Conservation (phyloP, 2,888 invertebrate species). For the Xestia rhomboidea region DNA sequence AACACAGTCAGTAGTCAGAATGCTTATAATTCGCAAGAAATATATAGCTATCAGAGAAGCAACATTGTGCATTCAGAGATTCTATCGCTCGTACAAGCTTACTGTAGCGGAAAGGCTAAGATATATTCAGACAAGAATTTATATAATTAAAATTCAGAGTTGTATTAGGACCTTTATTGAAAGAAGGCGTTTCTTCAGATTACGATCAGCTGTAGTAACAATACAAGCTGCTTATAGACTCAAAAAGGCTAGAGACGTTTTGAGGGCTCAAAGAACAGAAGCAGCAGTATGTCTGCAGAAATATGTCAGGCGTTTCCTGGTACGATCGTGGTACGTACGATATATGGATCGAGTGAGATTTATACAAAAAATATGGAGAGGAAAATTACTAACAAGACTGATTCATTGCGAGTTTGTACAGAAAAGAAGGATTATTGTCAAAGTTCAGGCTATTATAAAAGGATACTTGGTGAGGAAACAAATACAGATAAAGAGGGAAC, state of each 20-base stretch:
- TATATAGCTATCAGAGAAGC: slow-evolving; percentile 71
- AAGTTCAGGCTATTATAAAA: slow-evolving; percentile 86
- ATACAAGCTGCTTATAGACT: slow-evolving; percentile 85
- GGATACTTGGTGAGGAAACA: slow-evolving; percentile 88
- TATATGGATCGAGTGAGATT: slow-evolving; percentile 75
- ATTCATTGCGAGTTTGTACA: slow-evolving; percentile 80
- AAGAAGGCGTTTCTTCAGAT: slow-evolving; percentile 75
- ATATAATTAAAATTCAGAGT: slow-evolving; percentile 75
- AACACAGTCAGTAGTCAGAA: slow-evolving; percentile 83
- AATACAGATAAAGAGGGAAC: slow-evolving; percentile 84
- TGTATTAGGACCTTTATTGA: slow-evolving; percentile 74
- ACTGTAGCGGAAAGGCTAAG: slow-evolving; percentile 68
- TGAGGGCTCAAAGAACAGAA: slow-evolving; percentile 69
- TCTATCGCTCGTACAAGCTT: slow-evolving; percentile 80
- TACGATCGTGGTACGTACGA: slow-evolving; percentile 74
- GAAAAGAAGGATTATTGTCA: slow-evolving; percentile 76
- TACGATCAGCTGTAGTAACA: slow-evolving; percentile 73
- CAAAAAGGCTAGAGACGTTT: slow-evolving; percentile 69
- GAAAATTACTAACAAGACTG: slow-evolving; percentile 80
- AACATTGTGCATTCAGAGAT: slow-evolving; percentile 80
- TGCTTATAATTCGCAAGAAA: slow-evolving; percentile 74
- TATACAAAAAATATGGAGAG: slow-evolving; percentile 85
- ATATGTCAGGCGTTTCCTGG: slow-evolving; percentile 78
- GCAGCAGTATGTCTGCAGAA: slow-evolving; percentile 83
- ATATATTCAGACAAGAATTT: slow-evolving; percentile 69